Evolutionary conservation across 2,797 vertebrate species (phyloP).

Genomic region (Vireo griseus): DNA sequence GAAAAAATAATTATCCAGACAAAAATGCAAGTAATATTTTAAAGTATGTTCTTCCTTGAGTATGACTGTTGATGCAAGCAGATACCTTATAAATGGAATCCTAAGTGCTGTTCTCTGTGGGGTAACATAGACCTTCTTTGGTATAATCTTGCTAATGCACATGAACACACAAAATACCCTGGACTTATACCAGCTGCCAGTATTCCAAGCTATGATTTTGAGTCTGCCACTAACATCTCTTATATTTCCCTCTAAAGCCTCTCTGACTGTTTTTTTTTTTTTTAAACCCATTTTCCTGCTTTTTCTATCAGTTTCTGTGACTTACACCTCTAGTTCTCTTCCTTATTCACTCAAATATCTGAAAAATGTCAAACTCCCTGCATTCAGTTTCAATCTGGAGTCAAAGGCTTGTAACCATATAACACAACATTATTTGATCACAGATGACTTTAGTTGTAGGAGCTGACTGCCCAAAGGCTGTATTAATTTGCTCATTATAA

Average conservation of each 20-base stretch:
- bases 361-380: neutral
- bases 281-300: neutral
- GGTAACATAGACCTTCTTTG: neutral
- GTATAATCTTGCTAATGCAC: neutral
- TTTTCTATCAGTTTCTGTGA: neutral
- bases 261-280: neutral
- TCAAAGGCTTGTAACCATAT: neutral
- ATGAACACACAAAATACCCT: neutral
- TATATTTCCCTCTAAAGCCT: neutral
- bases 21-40: neutral
- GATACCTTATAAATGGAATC: neutral
- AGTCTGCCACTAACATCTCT: neutral
- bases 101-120: neutral
- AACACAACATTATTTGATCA: neutral
- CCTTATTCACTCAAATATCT: neutral
- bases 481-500: neutral
- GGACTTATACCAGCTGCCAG: neutral
- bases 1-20: neutral
- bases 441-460: neutral
- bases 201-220: neutral
- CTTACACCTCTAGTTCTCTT: neutral
- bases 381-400: neutral
- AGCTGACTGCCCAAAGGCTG: neutral
- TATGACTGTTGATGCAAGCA: neutral
- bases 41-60: neutral